A percentile compares a stretch with the other conserved stretches of the same genome.
Evolutionary conservation across 37 sponge, comb jelly and placozoan species (phyloP).

Genomic region (Dysidea cf. avara): DNA sequence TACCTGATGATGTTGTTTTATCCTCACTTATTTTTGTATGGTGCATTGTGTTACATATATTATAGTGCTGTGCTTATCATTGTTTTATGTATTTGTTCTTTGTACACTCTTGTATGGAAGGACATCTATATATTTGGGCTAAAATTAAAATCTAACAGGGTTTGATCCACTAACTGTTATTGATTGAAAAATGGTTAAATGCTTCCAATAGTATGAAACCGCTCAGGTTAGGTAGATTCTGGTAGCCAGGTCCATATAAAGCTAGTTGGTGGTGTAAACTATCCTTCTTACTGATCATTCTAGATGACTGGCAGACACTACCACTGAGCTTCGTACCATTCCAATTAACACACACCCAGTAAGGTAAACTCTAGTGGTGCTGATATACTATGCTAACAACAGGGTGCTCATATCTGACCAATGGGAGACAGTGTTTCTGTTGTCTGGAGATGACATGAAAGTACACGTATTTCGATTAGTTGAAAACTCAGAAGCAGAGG

Average conservation of each 20-base stretch:
- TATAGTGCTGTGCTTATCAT: too few relatives aligned
- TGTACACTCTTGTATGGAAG: too few relatives aligned
- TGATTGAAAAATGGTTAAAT: too few relatives aligned
- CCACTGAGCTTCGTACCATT: conserved; percentile 64
- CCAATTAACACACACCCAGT: conserved; percentile 69
- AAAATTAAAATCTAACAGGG: too few relatives aligned
- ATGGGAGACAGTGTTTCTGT: conserved; percentile 71
- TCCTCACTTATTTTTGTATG: too few relatives aligned
- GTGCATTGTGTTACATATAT: too few relatives aligned
- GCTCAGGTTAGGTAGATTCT: too few relatives aligned
- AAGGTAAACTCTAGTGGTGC: not conserved
- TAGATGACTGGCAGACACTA: conserved; percentile 73
- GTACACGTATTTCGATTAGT: conserved; percentile 59
- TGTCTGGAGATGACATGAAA: conserved; percentile 69
- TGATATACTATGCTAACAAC: not conserved
- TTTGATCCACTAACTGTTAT: too few relatives aligned
- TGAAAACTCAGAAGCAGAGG: not conserved
- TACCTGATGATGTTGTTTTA: too few relatives aligned
- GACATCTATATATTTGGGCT: too few relatives aligned
- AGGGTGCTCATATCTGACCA: conserved; percentile 48
- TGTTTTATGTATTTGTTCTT: too few relatives aligned
- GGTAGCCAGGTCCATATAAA: not conserved
- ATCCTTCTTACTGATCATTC: conserved; percentile 4
- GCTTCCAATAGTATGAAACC: not conserved
- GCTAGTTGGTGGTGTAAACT: not conserved